Evolutionary conservation across 2,113 vertebrate genomes (phyloP), one percentile per base, ranked within the genome.

Genomic region (Ardeotis arabs): DNA sequence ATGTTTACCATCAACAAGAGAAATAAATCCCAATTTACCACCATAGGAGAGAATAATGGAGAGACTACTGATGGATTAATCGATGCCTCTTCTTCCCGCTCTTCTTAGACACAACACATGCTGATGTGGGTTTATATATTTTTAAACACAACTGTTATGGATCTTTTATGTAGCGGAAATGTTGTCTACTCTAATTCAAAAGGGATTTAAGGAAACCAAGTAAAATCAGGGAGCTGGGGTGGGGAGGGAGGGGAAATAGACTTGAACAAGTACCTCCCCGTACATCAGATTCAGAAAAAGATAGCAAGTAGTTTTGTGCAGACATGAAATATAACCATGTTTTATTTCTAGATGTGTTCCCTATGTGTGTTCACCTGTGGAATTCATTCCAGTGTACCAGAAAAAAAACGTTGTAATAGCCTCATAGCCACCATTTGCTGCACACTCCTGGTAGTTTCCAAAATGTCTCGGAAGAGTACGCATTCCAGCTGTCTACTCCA

Each of bases 371-470:
- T 84, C 89, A 83, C 78, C 90, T 89, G 59, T 67, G 44, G 77
- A 96, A 87, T 68, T 83, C 31, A 72, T 60, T 78, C 58, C 74
- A 73, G 21, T n/a, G 27, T 27, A 24, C n/a, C 45, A 64, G 23
- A 45, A 87, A 92, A 44, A 90, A 91, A 81, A 66, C 79, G 72
- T 7, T 15, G 3, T 55, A 84, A 29, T 35, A 69, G 23, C 37
- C 94, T 88, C 88, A 72, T 12, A 90, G 89, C 37, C 95, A 97
- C 92, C 88, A 96, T 95, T 97, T 95, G 83, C 96, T 96, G 49
- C 79, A 79, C 49, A 64, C 10, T 93, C 73, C 69, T 72, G 68
- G 72, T 90, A 82, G 76, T 69, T 86, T 76, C 86, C 78, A 87
- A 87, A 78, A 80, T 56, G 49, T 78, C 62, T 84, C 17, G 1